Evolutionary conservation across 2,113 vertebrate genomes (phyloP), one percentile per base, ranked within the genome.

Genomic region (Nettapus auritus): DNA sequence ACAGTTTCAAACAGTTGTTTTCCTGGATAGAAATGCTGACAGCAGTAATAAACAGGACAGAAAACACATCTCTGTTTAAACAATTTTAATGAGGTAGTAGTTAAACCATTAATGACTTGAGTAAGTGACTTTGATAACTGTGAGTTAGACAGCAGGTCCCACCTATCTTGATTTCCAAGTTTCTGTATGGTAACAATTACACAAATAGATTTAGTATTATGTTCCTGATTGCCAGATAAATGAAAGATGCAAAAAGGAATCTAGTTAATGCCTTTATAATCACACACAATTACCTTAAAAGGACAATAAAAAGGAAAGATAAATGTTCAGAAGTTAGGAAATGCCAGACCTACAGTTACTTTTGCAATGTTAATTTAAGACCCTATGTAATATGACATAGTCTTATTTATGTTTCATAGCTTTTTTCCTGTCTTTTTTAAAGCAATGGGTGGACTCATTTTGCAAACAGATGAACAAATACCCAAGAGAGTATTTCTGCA

Each of bases 251-350:
- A 79, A 71, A 95, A 93, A 84, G 53, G 81, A 94, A 81, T 89
- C 82, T 71, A 89, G 66, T 78, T 94, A 95, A 96, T 94, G 91
- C 74, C 38, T 89, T 95, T 97, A 90, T 94, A 97, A 94, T 89
- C 74, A 87, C 83, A 86, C 16, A 78, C 74, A 91, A 82, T 93
- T 94, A 94, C 91, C 90, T 94, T 93, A 89, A 94, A 95, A 96
- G 80, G 76, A 94, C 81, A 96, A 75, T 86, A 94, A 92, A 92
- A 93, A 89, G 50, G 53, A 89, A 88, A 92, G 60, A 95, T 66
- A 91, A 88, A 88, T 90, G 48, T 67, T 81, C 52, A 55, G 69
- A 92, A 92, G 64, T 92, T 68, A 71, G 56, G 64, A 90, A 90
- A 67, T 81, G 14, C 28, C 46, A 92, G 80, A 68, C 29, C n/a